Percentiles rank a stretch among this genome's conserved stretches.
These are phyloP conservation scores for Bursaphelenchus okinawaensis DNA, from an alignment of 2,888 invertebrate species.

Conservation along the genomic window DNA sequence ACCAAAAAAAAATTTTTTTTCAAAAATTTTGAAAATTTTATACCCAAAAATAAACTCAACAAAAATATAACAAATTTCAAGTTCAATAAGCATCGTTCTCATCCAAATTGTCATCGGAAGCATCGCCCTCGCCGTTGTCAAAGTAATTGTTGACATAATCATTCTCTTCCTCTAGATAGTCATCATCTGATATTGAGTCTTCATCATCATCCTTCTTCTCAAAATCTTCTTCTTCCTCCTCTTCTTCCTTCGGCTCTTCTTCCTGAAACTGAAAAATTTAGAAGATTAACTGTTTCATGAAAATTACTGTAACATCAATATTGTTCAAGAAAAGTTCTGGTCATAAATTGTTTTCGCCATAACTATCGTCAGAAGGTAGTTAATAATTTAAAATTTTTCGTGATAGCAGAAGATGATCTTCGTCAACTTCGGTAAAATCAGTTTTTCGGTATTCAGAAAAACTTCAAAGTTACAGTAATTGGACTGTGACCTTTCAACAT, in stretches of 20 bases:
- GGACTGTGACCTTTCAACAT: no score
- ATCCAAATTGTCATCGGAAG: constrained; percentile 45
- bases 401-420: no score
- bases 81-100: constrained; percentile 32
- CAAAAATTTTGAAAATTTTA: neutral
- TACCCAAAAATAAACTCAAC: neutral
- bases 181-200: constrained; percentile 42
- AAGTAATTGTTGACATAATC: constrained; percentile 54
- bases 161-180: constrained; percentile 53
- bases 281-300: neutral
- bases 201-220: constrained; percentile 24
- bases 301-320: neutral
- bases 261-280: neutral
- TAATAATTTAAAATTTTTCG: no score
- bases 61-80: constrained; percentile 20
- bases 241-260: constrained; percentile 20
- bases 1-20: constrained; percentile 2
- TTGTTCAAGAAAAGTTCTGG: neutral
- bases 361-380: no score
- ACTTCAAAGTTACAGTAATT: no score
- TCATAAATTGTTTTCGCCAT: constrained; percentile 17
- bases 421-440: no score
- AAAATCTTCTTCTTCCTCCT: constrained; percentile 25
- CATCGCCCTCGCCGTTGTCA: constrained; percentile 55
- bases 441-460: no score